phyloP scores from a whole-genome alignment of 1,140 invertebrate genomes.

The Coptotermes formosanus region DNA sequence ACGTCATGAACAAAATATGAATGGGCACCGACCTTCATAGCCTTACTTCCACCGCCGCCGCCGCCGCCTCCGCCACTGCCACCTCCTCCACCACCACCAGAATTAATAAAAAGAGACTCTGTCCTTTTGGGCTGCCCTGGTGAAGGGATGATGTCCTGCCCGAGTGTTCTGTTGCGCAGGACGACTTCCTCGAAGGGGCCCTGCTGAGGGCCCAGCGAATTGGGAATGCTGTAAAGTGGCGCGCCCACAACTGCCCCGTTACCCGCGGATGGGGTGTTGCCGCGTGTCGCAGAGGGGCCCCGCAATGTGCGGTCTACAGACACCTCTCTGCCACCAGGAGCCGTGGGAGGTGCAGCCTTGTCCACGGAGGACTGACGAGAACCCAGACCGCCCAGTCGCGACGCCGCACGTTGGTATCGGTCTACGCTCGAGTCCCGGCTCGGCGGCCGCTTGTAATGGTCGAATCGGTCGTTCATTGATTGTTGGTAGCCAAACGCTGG shows the following conservation, averaged over 20 bases:
- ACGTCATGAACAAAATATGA: no score
- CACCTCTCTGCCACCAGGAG: conserved; percentile 26
- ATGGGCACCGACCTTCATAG: neutral
- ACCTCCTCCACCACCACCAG: neutral
- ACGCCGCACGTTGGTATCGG: conserved; percentile 60
- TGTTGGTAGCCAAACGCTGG: conserved; percentile 49
- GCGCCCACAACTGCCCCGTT: conserved; percentile 43
- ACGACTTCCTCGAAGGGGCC: conserved; percentile 77
- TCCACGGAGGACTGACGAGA: conserved; percentile 78
- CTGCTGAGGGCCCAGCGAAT: conserved; percentile 32
- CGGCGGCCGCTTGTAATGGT: conserved; percentile 89
- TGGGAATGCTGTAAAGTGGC: conserved; percentile 34
- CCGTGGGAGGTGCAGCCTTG: conserved; percentile 47
- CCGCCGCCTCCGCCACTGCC: neutral
- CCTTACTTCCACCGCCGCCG: neutral
- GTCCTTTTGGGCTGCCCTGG: conserved; percentile 82
- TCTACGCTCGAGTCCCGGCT: conserved; percentile 86
- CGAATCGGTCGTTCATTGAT: conserved; percentile 69
- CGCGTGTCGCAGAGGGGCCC: conserved; percentile 43
- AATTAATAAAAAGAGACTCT: conserved; percentile 63
- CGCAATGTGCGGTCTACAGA: conserved; percentile 35
- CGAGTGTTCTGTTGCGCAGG: conserved; percentile 72
- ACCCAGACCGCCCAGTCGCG: conserved; percentile 46
- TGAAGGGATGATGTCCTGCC: conserved; percentile 84
- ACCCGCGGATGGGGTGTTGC: conserved; percentile 49